These are phyloP conservation scores for Daubentonia madagascariensis DNA, from an alignment of 2,113 vertebrate genomes.

Conservation along the genomic window DNA sequence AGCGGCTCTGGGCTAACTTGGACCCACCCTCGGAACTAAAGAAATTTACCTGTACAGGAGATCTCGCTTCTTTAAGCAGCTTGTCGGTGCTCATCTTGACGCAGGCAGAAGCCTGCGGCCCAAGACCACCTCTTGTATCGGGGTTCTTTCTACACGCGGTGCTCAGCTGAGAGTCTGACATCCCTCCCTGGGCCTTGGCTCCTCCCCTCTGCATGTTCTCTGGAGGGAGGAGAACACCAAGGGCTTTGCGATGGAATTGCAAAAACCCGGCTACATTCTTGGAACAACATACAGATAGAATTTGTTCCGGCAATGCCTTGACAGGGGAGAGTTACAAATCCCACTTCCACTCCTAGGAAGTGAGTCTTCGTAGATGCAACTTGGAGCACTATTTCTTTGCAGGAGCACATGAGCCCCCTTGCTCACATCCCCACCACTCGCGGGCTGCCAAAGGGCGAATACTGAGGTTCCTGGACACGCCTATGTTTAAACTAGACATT, in stretches of 20 bases:
- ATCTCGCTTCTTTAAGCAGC: not conserved
- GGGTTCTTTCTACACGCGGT: not conserved
- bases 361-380: not conserved
- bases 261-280: not conserved
- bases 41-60: conserved; percentile 24
- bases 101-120: not conserved
- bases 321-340: not conserved
- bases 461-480: not conserved
- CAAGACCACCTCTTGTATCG: not conserved
- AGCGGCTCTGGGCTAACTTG: not conserved
- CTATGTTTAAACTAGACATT: not conserved
- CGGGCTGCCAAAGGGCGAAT: not conserved
- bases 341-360: not conserved
- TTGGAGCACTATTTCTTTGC: not conserved
- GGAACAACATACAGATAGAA: not conserved
- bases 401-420: not conserved
- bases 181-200: not conserved
- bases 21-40: not conserved
- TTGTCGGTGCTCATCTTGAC: not conserved
- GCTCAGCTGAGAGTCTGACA: not conserved
- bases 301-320: not conserved
- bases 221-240: not conserved
- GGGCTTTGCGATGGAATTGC: not conserved
- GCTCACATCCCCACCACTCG: not conserved
- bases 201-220: not conserved